Conservation (phyloP, 2,888 invertebrate genomes). For the Micropterix aruncella region DNA sequence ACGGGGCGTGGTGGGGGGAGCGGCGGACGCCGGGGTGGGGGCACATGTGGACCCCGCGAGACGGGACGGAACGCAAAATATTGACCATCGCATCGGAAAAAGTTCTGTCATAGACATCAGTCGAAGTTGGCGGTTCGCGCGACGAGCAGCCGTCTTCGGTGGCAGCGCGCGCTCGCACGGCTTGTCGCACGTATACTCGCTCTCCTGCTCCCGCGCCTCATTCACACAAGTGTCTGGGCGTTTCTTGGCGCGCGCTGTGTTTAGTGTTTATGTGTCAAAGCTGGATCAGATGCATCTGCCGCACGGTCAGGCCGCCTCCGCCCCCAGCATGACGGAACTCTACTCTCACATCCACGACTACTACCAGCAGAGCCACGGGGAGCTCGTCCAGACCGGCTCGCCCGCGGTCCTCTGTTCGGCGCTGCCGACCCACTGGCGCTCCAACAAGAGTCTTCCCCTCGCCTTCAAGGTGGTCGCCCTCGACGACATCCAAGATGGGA, state of each 20-base stretch:
- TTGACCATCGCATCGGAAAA: slow-evolving; percentile 46
- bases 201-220: too few relatives aligned
- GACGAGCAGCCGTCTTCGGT: slow-evolving; percentile 18
- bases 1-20: slow-evolving; percentile 30
- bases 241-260: slow-evolving; percentile 21
- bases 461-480: slow-evolving; percentile 93
- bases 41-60: too few relatives aligned
- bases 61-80: slow-evolving; percentile 46
- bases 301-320: slow-evolving; percentile 35
- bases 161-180: slow-evolving; percentile 31
- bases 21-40: slow-evolving; percentile 25
- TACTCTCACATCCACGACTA: slow-evolving; percentile 63
- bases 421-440: slow-evolving; percentile 92
- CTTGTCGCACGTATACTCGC: too few relatives aligned
- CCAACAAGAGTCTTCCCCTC: slow-evolving; percentile 91
- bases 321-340: slow-evolving; percentile 57
- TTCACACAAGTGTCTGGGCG: slow-evolving; percentile 15
- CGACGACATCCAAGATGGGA: slow-evolving; percentile 90
- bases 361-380: slow-evolving; percentile 82
- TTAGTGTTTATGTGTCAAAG: slow-evolving; percentile 22
- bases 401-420: slow-evolving; percentile 91
- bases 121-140: slow-evolving; percentile 36
- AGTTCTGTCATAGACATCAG: slow-evolving; percentile 44
- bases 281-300: slow-evolving; percentile 54
- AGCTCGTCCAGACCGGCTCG: slow-evolving; percentile 86